phyloP scores from a whole-genome alignment of 2,888 invertebrate genomes.

The Cylloceria caligata region DNA sequence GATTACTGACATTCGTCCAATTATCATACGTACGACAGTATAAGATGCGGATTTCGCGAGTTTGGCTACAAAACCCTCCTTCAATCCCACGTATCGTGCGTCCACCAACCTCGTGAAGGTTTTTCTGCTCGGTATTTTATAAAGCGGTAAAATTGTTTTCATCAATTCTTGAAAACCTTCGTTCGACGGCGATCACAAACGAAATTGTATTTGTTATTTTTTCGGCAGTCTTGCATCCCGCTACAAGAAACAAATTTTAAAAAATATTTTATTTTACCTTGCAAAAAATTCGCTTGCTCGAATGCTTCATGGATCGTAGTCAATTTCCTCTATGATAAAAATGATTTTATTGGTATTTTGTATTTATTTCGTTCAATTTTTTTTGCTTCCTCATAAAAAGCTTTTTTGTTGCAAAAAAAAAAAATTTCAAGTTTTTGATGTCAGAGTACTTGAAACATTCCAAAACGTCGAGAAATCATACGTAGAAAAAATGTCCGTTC shows the following conservation, averaged over 20 bases:
- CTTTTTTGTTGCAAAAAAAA: neutral
- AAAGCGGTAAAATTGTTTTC: conserved; percentile 48
- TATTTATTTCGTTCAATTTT: conserved; percentile 8
- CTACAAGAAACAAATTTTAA: conserved; percentile 12
- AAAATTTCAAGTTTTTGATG: too few species aligned
- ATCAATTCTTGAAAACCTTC: conserved; percentile 60
- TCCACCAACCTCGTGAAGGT: conserved; percentile 49
- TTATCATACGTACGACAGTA: conserved; percentile 73
- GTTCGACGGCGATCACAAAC: conserved; percentile 65
- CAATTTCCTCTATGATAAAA: neutral
- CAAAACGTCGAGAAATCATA: too few species aligned
- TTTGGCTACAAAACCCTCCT: conserved; percentile 19
- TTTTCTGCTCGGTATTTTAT: conserved; percentile 54
- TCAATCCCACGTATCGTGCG: conserved; percentile 41
- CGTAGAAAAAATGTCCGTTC: too few species aligned
- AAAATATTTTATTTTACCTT: conserved; percentile 1
- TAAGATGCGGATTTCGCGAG: conserved; percentile 23
- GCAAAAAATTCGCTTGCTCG: neutral
- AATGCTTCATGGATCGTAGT: neutral
- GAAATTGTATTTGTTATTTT: conserved; percentile 49
- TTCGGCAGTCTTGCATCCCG: conserved; percentile 18
- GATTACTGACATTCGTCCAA: conserved; percentile 74
- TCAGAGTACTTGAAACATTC: too few species aligned
- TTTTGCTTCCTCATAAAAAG: neutral
- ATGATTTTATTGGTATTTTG: neutral